Evolutionary conservation across 1,140 invertebrate species (phyloP).

Genomic region (Prorops nasuta): DNA sequence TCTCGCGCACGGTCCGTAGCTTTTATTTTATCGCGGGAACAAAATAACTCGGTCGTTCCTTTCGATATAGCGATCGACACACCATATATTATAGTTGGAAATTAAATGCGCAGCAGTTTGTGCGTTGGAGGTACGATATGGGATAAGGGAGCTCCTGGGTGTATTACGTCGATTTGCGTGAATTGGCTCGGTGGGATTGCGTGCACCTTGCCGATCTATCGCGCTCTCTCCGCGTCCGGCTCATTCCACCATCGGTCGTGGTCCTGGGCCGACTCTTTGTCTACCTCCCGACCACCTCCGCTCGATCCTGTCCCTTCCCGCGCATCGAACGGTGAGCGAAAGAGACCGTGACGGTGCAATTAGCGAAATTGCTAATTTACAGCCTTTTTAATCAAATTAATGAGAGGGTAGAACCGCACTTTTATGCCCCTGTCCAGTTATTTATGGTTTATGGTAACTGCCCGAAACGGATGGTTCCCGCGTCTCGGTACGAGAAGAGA

Average conservation of each 20-base stretch:
- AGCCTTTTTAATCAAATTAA: conserved; percentile 38
- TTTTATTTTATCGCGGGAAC: neutral
- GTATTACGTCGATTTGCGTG: no score
- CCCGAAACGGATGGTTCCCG: conserved; percentile 18
- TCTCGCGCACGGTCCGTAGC: no score
- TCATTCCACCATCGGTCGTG: neutral
- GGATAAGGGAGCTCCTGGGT: no score
- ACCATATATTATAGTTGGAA: neutral
- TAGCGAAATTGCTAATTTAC: conserved; percentile 36
- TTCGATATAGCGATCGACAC: neutral
- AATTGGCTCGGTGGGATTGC: no score
- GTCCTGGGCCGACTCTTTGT: neutral
- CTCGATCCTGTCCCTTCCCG: neutral
- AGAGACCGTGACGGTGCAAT: conserved; percentile 28
- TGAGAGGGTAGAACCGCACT: conserved; percentile 24
- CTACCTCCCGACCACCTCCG: neutral
- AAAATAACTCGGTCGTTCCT: neutral
- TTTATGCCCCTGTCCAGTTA: conserved; percentile 29
- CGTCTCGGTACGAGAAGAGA: no score
- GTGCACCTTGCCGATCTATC: neutral
- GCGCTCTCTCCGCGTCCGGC: neutral
- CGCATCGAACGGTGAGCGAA: conserved; percentile 5
- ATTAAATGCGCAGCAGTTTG: no score
- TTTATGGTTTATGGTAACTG: conserved; percentile 38
- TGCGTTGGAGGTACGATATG: no score